Conservation (phyloP, 2,113 vertebrate species). For the Ivindomyrus marchei region DNA sequence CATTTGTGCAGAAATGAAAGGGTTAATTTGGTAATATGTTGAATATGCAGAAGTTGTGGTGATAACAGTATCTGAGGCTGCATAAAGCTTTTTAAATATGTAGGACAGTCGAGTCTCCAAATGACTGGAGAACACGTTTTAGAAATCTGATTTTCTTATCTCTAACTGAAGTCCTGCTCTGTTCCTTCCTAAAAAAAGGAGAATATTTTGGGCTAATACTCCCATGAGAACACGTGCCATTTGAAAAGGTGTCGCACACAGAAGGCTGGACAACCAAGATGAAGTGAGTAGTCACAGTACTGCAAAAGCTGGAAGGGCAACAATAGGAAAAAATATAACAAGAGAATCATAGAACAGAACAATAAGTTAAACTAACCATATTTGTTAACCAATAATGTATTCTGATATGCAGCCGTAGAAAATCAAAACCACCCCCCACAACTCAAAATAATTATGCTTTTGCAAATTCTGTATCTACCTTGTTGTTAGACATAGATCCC, state of each 20-base stretch:
- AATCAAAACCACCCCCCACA: background rate
- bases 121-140: background rate
- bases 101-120: background rate
- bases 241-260: background rate
- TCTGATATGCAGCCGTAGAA: background rate
- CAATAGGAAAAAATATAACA: background rate
- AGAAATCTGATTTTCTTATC: background rate
- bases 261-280: background rate
- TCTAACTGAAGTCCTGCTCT: background rate
- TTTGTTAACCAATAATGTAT: background rate
- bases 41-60: background rate
- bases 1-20: background rate
- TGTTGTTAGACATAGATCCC: constrained; percentile 71
- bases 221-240: background rate
- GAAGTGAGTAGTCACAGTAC: background rate
- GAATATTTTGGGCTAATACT: background rate
- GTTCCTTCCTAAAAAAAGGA: background rate
- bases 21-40: background rate
- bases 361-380: background rate
- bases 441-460: background rate
- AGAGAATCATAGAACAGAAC: background rate
- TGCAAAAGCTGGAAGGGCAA: background rate
- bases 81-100: background rate
- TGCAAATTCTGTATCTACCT: constrained; percentile 57
- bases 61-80: background rate